Evolutionary conservation across 2,888 invertebrate genomes (phyloP), one percentile per base, ranked within the genome.

Genomic region (Epiblema foenella): DNA sequence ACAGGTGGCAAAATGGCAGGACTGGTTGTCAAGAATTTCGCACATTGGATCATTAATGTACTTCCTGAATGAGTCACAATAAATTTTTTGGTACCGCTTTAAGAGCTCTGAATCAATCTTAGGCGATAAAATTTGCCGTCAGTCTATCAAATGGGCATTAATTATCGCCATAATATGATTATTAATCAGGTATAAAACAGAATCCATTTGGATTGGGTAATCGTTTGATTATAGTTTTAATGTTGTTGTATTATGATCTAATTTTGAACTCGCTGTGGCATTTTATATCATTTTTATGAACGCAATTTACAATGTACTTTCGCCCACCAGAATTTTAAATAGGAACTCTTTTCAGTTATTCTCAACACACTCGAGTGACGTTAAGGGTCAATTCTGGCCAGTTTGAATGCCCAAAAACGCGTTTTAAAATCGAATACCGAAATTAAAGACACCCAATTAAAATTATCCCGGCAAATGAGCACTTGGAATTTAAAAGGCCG

Each of bases 391-490:
- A 57, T 71, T 71, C 39, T 29, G 37, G 49, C 18, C 62, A 33
- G 57, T 71, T 60, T 57, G 62, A 71, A 71, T 67, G 51, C 60
- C 60, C 67, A 49, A 24, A 71, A 62, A 42, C 60, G 56, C 60
- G 56, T 65, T 70, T 56, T 17, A 67, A 67, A 71, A 67, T 62
- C 71, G 71, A 71, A 71, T 67, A 71, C 60, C 39, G 54, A 67
- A 66, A 71, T 51, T 66, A 60, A 66, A 62, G 60, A 67, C 66
- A 67, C 56, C 71, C 71, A 71, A 71, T 71, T 71, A 71, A 67
- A 70, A 70, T 60, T 33, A 56, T 59, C 70, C 57, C 65, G 58
- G 59, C 54, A 70, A 70, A 59, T 70, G 70, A 70, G 65, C 70
- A 66, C 59, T 12, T 20, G 70, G 70, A 60, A 70, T 70, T 65